Conservation (phyloP, 2,888 invertebrate species). For the Eurois occulta region DNA sequence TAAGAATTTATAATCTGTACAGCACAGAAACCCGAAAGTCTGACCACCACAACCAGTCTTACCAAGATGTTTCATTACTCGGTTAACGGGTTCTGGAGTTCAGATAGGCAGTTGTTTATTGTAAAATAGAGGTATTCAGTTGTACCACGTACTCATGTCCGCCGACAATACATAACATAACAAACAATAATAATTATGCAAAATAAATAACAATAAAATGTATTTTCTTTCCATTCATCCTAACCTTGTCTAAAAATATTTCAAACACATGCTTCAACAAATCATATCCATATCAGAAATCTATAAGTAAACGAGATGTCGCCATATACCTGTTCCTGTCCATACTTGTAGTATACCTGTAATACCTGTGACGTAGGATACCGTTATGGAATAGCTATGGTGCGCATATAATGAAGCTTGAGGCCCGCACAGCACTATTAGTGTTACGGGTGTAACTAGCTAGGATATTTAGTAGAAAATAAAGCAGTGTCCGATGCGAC, state of each 20-base stretch:
- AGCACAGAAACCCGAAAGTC: not conserved
- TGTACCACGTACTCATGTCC: not conserved
- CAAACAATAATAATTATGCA: not conserved
- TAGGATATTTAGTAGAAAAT: not conserved
- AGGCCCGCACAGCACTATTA: slow-evolving; percentile 36
- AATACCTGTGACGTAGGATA: slow-evolving; percentile 51
- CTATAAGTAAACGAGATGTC: slow-evolving; percentile 17
- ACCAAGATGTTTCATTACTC: not conserved
- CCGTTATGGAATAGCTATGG: slow-evolving; percentile 54
- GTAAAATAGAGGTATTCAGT: not conserved
- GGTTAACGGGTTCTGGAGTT: not conserved
- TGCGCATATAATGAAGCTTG: slow-evolving; percentile 47
- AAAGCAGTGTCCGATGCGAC: not conserved
- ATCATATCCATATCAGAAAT: slow-evolving; percentile 34
- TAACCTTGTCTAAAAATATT: slow-evolving; percentile 14
- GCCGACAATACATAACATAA: not conserved
- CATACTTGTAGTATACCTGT: slow-evolving; percentile 28
- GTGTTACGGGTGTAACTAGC: not conserved
- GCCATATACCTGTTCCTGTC: not conserved
- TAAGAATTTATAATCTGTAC: not conserved
- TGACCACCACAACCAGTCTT: not conserved
- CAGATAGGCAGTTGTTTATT: not conserved
- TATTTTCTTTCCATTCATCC: not conserved
- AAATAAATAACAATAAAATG: too few relatives aligned
- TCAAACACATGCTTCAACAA: not conserved